Base-by-base conservation (phyloP, 35 echinoderm and acorn worm genomes). In the Anneissia japonica region DNA sequence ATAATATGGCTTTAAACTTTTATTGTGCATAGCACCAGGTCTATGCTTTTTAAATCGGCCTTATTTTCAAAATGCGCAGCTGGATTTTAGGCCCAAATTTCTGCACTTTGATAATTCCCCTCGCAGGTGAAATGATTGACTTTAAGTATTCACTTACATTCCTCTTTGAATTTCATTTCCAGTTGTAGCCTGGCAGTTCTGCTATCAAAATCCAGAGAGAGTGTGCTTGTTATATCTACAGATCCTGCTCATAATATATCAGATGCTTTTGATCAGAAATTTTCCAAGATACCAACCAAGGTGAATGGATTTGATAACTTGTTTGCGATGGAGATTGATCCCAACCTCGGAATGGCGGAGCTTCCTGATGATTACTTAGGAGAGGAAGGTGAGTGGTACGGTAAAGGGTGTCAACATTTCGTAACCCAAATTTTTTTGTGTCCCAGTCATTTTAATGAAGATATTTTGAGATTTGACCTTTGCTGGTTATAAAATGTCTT, bases 191-290 rank as follows among this genome's bases (percentile, higher is more conserved):
- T 97, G 55, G 91, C 95, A 32, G 88, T 97, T 21, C 91, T 93
- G 46, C 90, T 97, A 30, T 87, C 91, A 28, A 85, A 90, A 55
- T 81, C 88, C 46, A 90, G 95, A 55, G 91, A 97, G 37, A 88
- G 84, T 55, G 95, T 97, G 4, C 84, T 97, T 31, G 93, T 97
- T 46, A 97, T 97, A 38, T 97, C 95, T 3, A 97, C 95, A 45
- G 95, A 97, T 56, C 95, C 95, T 12, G 95, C 95, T 32, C 95
- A 97, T 79, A 97, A 97, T 32, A 97, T 97, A 90, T 97, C 95
- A 11, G 95, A 97, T 91, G 89, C 95, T 12, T 97, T 97, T 84
- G 95, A 97, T 79, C 95, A 97, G 82, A 97, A 97, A 46, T 97
- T 97, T 74, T 97, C 95, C 74, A 97, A 97, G 38, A 91, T 97